Percentiles rank a stretch among this genome's conserved stretches.
These are phyloP conservation scores for Pissodes strobi DNA, from an alignment of 1,140 invertebrate species.

Conservation along the genomic window DNA sequence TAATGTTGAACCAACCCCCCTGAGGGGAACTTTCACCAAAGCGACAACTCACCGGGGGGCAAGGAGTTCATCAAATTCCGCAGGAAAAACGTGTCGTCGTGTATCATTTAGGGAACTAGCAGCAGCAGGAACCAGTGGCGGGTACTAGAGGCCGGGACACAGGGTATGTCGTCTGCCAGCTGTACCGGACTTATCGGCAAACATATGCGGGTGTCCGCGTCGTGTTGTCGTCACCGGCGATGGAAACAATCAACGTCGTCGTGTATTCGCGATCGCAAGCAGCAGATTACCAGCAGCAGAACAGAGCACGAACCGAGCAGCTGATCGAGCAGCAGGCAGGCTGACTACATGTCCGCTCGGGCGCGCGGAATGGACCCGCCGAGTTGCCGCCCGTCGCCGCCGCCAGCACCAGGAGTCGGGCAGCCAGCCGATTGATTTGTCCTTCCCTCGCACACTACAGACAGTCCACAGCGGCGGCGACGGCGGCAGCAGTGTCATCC, in stretches of 20 bases:
- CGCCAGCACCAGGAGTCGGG: constrained; percentile 21
- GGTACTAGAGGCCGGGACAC: too few species aligned
- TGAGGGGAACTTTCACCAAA: constrained; percentile 25
- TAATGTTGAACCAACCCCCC: not conserved
- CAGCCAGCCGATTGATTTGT: constrained; percentile 28
- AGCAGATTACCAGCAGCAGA: constrained; percentile 14
- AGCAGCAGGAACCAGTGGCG: constrained; percentile 1
- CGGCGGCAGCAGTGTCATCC: too few species aligned
- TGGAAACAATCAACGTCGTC: constrained; percentile 13
- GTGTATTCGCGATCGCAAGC: constrained; percentile 28
- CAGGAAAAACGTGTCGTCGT: constrained; percentile 34
- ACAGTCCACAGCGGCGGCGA: not conserved
- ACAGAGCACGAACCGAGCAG: constrained; percentile 24
- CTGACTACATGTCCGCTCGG: constrained; percentile 19
- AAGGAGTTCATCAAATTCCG: constrained; percentile 35
- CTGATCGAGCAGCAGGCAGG: constrained; percentile 24
- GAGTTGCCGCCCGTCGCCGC: constrained; percentile 25
- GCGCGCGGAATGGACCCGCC: constrained; percentile 23
- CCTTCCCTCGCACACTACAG: constrained; percentile 6
- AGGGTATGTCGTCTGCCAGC: too few species aligned
- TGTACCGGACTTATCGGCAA: constrained; percentile 23
- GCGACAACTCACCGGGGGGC: constrained; percentile 35
- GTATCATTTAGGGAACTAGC: constrained; percentile 39
- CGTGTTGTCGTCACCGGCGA: constrained; percentile 18
- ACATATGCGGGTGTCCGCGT: constrained; percentile 28